phyloP scores from a whole-genome alignment of 2,888 invertebrate genomes.

The Coleophora deauratella region DNA sequence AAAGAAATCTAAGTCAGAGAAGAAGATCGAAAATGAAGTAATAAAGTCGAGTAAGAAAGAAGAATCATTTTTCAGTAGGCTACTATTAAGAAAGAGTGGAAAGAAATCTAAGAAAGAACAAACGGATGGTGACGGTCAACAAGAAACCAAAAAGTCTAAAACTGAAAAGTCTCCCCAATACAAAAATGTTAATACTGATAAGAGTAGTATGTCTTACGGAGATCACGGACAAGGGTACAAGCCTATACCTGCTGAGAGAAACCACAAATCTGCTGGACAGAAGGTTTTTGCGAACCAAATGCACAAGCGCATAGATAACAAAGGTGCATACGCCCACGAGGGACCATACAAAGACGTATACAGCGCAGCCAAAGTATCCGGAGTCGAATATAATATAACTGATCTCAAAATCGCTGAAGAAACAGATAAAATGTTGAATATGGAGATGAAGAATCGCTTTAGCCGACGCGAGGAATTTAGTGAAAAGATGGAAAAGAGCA shows the following conservation, averaged over 20 bases:
- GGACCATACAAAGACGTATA: slow-evolving; percentile 64
- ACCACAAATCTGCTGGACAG: slow-evolving; percentile 62
- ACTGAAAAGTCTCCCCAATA: slow-evolving; percentile 52
- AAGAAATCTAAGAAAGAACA: slow-evolving; percentile 78
- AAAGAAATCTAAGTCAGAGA: slow-evolving; percentile 65
- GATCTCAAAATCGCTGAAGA: slow-evolving; percentile 69
- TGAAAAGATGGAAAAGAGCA: slow-evolving; percentile 45
- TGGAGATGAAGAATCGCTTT: slow-evolving; percentile 53
- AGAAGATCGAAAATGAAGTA: slow-evolving; percentile 64
- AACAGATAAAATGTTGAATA: slow-evolving; percentile 62
- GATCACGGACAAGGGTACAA: slow-evolving; percentile 45
- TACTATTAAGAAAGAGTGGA: slow-evolving; percentile 80
- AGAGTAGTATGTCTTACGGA: slow-evolving; percentile 28
- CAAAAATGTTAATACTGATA: slow-evolving; percentile 49
- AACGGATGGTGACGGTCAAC: slow-evolving; percentile 52
- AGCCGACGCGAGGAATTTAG: slow-evolving; percentile 56
- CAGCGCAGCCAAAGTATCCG: slow-evolving; percentile 59
- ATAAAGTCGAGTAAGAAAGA: slow-evolving; percentile 69
- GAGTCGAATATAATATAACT: slow-evolving; percentile 62
- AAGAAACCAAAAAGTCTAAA: slow-evolving; percentile 55
- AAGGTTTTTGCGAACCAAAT: slow-evolving; percentile 66
- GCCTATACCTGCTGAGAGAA: slow-evolving; percentile 56
- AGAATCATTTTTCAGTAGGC: slow-evolving; percentile 77
- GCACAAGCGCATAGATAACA: slow-evolving; percentile 68
- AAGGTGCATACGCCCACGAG: slow-evolving; percentile 67